Base-by-base conservation (phyloP, 2,888 invertebrate species). In the Thymelicus acteon region DNA sequence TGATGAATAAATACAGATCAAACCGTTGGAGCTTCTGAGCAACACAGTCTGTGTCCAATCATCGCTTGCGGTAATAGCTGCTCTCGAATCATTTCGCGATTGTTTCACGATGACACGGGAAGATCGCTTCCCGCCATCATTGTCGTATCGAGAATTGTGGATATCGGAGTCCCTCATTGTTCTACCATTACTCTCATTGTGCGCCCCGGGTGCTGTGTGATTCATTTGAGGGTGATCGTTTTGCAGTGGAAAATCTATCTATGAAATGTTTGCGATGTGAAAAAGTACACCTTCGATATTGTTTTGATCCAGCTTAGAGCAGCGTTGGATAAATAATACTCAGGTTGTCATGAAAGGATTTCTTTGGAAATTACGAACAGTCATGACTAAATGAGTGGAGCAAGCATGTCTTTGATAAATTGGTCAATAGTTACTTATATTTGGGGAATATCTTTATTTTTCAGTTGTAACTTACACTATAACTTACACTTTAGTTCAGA, bases 81-180 rank as follows among this genome's bases (percentile, higher is more conserved):
- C 78, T 78, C 81, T 79, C 79, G 83, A 85, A 89, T 88, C 87
- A 88, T 89, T 89, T 85, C 83, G 82, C 86, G 89, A 89, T 89
- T 89, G 85, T 83, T 81, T 79, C 77, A 77, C 77, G 75, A 75
- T 79, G 77, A 60, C 61, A 37, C 60, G 60, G 67, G 40, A 65
- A 52, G 54, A 49, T 60, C 40, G 47, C 39, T 49, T 24, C 60
- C 48, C 31, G 49, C 40, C 60, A 7, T 54, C 58, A 70, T 71
- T 71, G 70, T 65, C 40, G 64, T 65, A 70, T 70, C 70, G 64
- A 37, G 60, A 52, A 65, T 70, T 70, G 64, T 60, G 64, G 70
- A 70, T 70, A 70, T 70, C 64, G 70, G 64, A 65, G 60, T 8
- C 60, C 49, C 58, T 37, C 31, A 70, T 70, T 70, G 64, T 65